phyloP scores from a whole-genome alignment of 1,140 invertebrate genomes.

The Nymphalis io region DNA sequence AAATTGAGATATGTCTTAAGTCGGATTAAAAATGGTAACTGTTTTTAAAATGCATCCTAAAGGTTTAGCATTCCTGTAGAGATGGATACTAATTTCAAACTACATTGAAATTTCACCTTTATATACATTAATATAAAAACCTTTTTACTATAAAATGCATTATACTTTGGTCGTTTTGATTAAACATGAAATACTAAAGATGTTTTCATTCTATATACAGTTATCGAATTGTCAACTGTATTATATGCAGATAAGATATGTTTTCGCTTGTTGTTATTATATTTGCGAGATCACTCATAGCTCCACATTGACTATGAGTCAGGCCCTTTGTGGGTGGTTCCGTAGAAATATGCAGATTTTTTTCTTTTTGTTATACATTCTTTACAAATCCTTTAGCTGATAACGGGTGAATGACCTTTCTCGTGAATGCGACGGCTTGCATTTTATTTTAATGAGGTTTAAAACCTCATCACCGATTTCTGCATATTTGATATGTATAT shows the following conservation, averaged over 20 bases:
- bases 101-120: slow-evolving; percentile 14
- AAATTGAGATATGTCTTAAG: not conserved
- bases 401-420: slow-evolving; percentile 15
- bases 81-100: not conserved
- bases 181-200: slow-evolving; percentile 9
- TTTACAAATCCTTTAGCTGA: slow-evolving; percentile 16
- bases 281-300: slow-evolving; percentile 26
- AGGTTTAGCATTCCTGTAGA: slow-evolving; percentile 20
- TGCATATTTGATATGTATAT: not conserved
- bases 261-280: slow-evolving; percentile 8
- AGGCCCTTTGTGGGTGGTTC: slow-evolving; percentile 28
- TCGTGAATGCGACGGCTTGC: not conserved
- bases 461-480: not conserved
- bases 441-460: not conserved
- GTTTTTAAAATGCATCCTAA: slow-evolving; percentile 9
- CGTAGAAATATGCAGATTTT: slow-evolving; percentile 29
- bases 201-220: slow-evolving; percentile 19
- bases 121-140: not conserved
- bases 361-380: slow-evolving; percentile 21
- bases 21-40: slow-evolving; percentile 1
- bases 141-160: not conserved
- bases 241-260: not conserved
- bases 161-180: slow-evolving; percentile 11
- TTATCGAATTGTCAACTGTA: slow-evolving; percentile 13
- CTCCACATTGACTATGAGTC: slow-evolving; percentile 28